Base-by-base conservation (phyloP, 2,113 vertebrate genomes). In the Thomomys bottae region DNA sequence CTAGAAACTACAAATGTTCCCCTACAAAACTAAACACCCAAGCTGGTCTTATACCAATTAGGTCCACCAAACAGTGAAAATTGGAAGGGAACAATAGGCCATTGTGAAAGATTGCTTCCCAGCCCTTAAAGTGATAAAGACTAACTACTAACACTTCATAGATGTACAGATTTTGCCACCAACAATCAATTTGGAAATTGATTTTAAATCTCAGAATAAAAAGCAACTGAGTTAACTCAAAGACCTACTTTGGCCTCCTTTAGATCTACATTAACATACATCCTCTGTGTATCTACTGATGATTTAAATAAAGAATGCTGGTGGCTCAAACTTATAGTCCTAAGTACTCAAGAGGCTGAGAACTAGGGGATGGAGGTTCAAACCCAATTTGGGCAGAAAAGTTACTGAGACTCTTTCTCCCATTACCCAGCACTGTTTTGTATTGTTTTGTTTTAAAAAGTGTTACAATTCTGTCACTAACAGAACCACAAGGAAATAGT, bases 141-240 rank as follows among this genome's bases (percentile, higher is more conserved):
- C 23, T 72, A 67, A 84, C 3, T 63, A 49, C 26, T 79, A 63
- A 36, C 36, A 57, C 82, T 83, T 83, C 54, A 85, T 12, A 21
- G 67, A 64, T 68, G 49, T 38, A 28, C 28, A 76, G 49, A 73
- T 54, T 78, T 78, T 82, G n/a, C 12, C 64, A 75, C n/a, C 57
- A 61, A 87, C 83, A 68, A 12, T 14, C 7, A 79, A 80, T 42
- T 82, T 71, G n/a, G 23, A 92, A 87, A 81, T 81, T 54, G 49
- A 61, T 61, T 4, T 15, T 70, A 89, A 92, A 71, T 24, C 66
- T 78, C 66, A 75, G n/a, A 75, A 84, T 38, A 86, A 91, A 83
- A n/a, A 89, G 40, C 45, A 90, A 86, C 3, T 24, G 34, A 66
- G 40, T 14, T 88, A 68, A 81, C 23, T 72, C 63, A 28, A 89